Conservation (phyloP, 2,113 vertebrate species). For the Emydocephalus ijimae region DNA sequence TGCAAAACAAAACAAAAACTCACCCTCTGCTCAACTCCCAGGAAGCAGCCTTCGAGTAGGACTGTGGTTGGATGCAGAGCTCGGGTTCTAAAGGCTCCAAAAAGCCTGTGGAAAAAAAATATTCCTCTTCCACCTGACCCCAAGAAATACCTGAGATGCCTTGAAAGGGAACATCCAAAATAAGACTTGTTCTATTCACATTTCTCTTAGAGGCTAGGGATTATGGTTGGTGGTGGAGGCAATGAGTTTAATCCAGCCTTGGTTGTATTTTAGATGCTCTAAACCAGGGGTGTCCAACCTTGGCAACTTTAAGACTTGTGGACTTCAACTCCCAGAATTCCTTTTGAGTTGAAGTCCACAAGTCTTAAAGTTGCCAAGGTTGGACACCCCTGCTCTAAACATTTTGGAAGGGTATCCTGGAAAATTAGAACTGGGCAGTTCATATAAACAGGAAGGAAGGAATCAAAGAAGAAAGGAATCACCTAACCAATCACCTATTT, state of each 20-base stretch:
- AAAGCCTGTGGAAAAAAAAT: not conserved
- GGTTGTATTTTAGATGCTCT: not conserved
- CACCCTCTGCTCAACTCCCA: not conserved
- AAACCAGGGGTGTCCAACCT: not conserved
- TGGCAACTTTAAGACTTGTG: too few relatives aligned
- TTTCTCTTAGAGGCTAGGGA: too few relatives aligned
- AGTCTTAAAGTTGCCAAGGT: too few relatives aligned
- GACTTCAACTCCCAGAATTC: too few relatives aligned
- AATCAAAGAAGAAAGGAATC: too few relatives aligned
- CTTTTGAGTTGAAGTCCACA: too few relatives aligned
- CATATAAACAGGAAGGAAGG: not conserved
- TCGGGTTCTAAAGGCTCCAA: not conserved
- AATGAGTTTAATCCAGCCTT: not conserved
- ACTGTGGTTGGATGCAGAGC: not conserved
- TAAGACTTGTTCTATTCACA: too few relatives aligned
- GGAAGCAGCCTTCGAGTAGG: not conserved
- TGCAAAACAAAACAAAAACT: too few relatives aligned
- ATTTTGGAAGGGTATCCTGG: not conserved
- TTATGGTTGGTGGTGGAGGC: not conserved
- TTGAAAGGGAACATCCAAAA: not conserved
- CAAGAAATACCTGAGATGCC: not conserved
- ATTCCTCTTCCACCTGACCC: not conserved
- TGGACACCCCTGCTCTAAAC: not conserved
- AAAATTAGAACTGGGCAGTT: not conserved
- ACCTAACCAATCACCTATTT: too few relatives aligned